Base-by-base conservation (phyloP, 35 echinoderm and acorn worm species). In the Amphiura filiformis region DNA sequence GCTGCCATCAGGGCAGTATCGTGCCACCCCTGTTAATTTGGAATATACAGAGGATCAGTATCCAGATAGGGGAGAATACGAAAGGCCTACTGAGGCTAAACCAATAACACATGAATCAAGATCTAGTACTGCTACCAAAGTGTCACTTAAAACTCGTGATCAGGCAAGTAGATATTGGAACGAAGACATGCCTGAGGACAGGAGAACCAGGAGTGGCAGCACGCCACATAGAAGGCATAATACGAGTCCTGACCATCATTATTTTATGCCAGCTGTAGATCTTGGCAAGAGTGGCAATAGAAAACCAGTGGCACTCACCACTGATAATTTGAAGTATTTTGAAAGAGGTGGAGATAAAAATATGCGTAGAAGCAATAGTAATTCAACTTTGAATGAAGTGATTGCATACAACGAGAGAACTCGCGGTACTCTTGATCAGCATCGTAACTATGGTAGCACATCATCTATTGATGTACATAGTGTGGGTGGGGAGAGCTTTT, bases 401-500 rank as follows among this genome's bases (percentile, higher is more conserved):
- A 70, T 70, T 70, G 61, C 57, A 9, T 44, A 81, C 39, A 65
- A 37, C 38, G 35, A 35, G 0, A 47, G 40, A 61, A 87, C 57
- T 39, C 78, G 36, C n/a, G 80, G 31, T 35, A 70, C 18, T 11
- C 31, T 65, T 32, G 39, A 89, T 22, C 56, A 65, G n/a, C 78
- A 81, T 39, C 52, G 57, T 42, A 56, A 0, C 78, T 99, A 92
- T 86, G 95, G 96, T 1, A 99, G 96, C 37, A 94, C 96, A 39
- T 99, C 96, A 22, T 99, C 96, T 1, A 90, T 99, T 44, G 96
- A 99, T 47, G 88, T 91, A 38, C 93, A 91, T 28, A 99, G 96
- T 65, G 75, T 89, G 0, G 88, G 96, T 42, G 96, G 96, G 20
- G 96, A 99, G 7, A 99, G 96, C 49, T 99, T 99, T 49, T 99